A percentile compares a stretch with the other conserved stretches of the same genome.
phyloP scores from a whole-genome alignment of 2,113 vertebrate species.

The Nibea albiflora region DNA sequence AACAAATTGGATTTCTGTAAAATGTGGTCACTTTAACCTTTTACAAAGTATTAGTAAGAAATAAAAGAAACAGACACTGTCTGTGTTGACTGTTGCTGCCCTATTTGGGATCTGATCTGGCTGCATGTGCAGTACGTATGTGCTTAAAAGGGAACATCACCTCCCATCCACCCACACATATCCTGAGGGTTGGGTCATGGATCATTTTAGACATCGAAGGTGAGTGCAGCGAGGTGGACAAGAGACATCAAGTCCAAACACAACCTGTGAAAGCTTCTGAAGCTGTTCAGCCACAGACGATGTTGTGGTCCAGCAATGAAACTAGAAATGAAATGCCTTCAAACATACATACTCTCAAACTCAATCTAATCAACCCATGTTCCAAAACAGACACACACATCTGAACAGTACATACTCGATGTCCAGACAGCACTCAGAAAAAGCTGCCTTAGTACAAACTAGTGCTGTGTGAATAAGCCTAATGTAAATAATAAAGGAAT shows the following conservation, averaged over 20 bases:
- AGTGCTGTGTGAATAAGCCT: conserved; percentile 24
- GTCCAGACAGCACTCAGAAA: conserved; percentile 16
- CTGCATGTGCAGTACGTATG: not conserved
- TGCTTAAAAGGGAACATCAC: conserved; percentile 21
- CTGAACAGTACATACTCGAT: not conserved
- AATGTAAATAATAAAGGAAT: conserved; percentile 61
- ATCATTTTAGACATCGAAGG: conserved; percentile 49
- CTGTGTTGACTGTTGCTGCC: conserved; percentile 15
- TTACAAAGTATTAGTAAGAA: not conserved
- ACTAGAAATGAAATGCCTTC: not conserved
- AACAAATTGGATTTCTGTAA: not conserved
- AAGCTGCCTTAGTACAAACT: conserved; percentile 29
- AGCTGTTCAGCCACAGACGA: not conserved
- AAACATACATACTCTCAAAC: not conserved
- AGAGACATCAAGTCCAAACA: conserved; percentile 5
- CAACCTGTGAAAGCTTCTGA: not conserved
- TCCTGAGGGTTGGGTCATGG: conserved; percentile 9
- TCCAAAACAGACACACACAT: not conserved
- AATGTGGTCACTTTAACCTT: not conserved
- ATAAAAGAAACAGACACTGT: too few relatives aligned
- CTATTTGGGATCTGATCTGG: not conserved
- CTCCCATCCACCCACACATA: conserved; percentile 19
- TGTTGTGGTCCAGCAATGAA: conserved; percentile 2
- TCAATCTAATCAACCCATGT: not conserved
- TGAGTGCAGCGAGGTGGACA: conserved; percentile 22